Evolutionary conservation across 2,797 vertebrate species (phyloP), one percentile per base, ranked within the genome.

Genomic region (Microhierax caerulescens): DNA sequence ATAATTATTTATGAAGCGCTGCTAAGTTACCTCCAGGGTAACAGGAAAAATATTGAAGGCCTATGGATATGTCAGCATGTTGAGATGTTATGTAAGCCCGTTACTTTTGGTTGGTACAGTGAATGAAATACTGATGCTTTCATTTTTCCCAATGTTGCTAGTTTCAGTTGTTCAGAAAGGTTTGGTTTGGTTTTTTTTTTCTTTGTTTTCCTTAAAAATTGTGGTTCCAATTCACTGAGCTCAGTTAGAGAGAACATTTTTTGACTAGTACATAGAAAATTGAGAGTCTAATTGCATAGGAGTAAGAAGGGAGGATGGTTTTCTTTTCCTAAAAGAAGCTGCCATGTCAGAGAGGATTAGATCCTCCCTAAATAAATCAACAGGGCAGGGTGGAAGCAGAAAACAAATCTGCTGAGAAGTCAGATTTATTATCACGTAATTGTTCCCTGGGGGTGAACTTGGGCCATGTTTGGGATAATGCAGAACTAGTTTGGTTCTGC

Each of bases 1-100:
- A 77, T 94, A 95, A 96, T 95, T 97, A 96, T 95, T 97, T 97
- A 95, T 96, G 96, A 96, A 96, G 94, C 32, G 96, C 96, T 97
- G 96, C 96, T 97, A 97, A 96, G 96, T 97, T 97, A 97, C 96
- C 96, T 96, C 96, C 96, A 95, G 97, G 96, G 94, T 92, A 97
- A 97, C 95, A 96, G 77, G 92, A 75, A 93, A 95, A 97, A 91
- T 96, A 95, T 91, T 97, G 93, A 95, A 95, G 84, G 92, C 94
- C 90, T 93, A 85, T 93, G 94, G 90, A 75, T 95, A 89, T 91
- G 90, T 96, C 96, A 94, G 87, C 76, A 12, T 80, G 70, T 91
- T 95, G 88, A 95, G 81, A 27, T 77, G 84, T 96, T 96, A 95
- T 87, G 57, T 91, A 97, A 97, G 88, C 57, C 86, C 85, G 20